Base-by-base conservation (phyloP, 2,888 invertebrate species). In the Protodeltote pygarga region DNA sequence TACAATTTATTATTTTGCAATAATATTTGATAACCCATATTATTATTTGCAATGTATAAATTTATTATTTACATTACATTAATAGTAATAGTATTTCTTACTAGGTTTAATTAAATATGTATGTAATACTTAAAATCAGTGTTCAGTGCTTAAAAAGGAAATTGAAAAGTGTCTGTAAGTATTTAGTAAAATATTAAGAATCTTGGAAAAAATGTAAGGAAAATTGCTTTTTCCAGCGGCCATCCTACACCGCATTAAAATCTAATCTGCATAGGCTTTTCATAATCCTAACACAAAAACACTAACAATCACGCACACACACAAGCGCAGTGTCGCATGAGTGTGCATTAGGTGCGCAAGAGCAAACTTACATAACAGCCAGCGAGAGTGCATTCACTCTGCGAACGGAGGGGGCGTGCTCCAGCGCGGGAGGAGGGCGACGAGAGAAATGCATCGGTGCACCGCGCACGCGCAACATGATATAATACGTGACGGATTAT, bases 321-420 rank as follows among this genome's bases (percentile, higher is more conserved):
- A 48, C 57, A 13, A 25, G 31, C 33, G 42, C 51, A 33, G 14
- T 9, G 25, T 9, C 38, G 27, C 35, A 37, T 50, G 28, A 55
- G 66, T 66, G 70, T 77, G 79, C 62, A 72, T 63, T 44, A 39
- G 41, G 72, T 61, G 60, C 66, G 65, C 66, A 75, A 70, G 64
- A 66, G 73, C 68, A 63, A 49, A 76, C 77, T 89, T 89, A 87
- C 84, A 79, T 88, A 89, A 89, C 81, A 74, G 54, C 58, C 64
- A 75, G 81, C 85, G 85, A 86, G 89, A 89, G 90, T 89, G 89
- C 90, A 88, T 89, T 89, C 85, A 89, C 89, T 87, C 80, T 63
- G 63, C 42, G 46, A 21, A 38, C 39, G 34, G 34, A 62, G 57
- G 50, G 50, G 42, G 27, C 45, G 52, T 27, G 50, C 20, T 38